Base-by-base conservation (phyloP, 2,113 vertebrate species). In the Anolis sagrei region DNA sequence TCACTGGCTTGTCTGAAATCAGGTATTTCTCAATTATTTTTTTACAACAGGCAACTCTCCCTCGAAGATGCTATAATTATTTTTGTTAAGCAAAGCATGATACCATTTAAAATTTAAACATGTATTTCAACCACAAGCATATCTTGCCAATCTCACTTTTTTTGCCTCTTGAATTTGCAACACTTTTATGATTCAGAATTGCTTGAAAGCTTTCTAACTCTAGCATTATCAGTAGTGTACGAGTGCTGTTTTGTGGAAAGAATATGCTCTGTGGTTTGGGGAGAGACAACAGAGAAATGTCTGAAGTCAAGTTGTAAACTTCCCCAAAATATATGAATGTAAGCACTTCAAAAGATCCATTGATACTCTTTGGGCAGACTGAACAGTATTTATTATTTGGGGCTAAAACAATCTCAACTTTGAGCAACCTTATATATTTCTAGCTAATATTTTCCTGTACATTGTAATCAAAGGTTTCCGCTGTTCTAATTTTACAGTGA, bases 21-120 rank as follows among this genome's bases (percentile, higher is more conserved):
- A 62, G 10, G 13, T 87, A 78, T 81, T 87, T 80, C 39, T 5
- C 39, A 44, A 44, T 44, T 32, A 68, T 83, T 64, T 58, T 23
- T 88, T 5, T 49, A 83, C 29, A 92, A 88, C 27, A 79, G 85
- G 34, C 66, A 90, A 75, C 75, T 86, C 49, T 61, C 84, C 72
- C 84, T 84, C 32, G 39, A 82, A 87, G 85, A 81, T 44, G 74
- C 32, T 76, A 76, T 87, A 83, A 92, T 91, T 89, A 78, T 87
- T 92, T 92, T 90, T 90, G 84, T 86, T 66, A 93, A 79, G 16
- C 25, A 83, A 88, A 89, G 62, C 88, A 89, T 85, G 73, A 54
- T 16, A 79, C 75, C 87, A 44, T 2, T 76, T 87, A 91, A 44
- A 87, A 84, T 16, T 79, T 83, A 84, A 90, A 93, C 84, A 89